A percentile compares a stretch with the other conserved stretches of the same genome.
Evolutionary conservation across 2,797 vertebrate species (phyloP).

Genomic region (Gobio occitaniae): DNA sequence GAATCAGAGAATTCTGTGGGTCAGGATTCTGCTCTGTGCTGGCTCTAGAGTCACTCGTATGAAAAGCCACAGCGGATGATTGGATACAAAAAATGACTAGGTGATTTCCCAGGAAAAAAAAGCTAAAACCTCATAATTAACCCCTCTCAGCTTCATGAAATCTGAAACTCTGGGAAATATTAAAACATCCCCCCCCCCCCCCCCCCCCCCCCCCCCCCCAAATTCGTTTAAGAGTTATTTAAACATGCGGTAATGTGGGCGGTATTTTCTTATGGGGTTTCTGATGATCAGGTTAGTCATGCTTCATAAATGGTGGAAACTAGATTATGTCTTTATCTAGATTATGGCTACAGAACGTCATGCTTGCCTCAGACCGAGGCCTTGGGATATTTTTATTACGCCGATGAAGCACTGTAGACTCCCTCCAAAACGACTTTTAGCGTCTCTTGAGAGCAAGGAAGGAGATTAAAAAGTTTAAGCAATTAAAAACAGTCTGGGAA

Average conservation of each 20-base stretch:
- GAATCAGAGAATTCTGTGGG: not conserved
- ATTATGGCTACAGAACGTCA: not conserved
- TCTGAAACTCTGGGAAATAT: constrained; percentile 7
- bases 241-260: not conserved
- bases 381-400: constrained; percentile 1
- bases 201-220: no score
- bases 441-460: not conserved
- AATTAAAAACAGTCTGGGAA: not conserved
- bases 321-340: constrained; percentile 1
- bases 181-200: not conserved
- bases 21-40: not conserved
- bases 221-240: not conserved
- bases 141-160: not conserved
- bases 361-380: not conserved
- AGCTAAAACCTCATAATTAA: not conserved
- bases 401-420: not conserved
- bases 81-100: not conserved
- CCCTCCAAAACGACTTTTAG: not conserved
- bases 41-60: not conserved
- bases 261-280: not conserved
- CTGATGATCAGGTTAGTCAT: not conserved
- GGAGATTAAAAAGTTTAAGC: constrained; percentile 15
- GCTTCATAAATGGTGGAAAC: constrained; percentile 12
- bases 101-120: not conserved
- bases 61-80: not conserved